Evolutionary conservation across 2,888 invertebrate species (phyloP), one percentile per base, ranked within the genome.

Genomic region (Lapara coniferarum): DNA sequence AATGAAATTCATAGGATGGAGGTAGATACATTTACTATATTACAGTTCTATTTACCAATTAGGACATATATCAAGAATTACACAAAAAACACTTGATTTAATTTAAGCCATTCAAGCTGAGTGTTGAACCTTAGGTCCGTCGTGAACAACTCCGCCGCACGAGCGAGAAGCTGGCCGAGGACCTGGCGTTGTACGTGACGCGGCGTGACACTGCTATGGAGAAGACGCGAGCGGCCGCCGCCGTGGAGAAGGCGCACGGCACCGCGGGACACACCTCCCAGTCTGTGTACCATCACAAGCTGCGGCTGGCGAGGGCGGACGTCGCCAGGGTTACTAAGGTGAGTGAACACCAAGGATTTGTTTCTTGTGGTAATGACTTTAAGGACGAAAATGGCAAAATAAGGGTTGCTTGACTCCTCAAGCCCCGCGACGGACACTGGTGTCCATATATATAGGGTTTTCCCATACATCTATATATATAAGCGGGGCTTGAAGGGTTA

Each of bases 1-100:
- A 94, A 93, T 55, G 97, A 98, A 92, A 97, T 98, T 80, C 97
- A 97, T 78, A 95, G 96, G 76, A 97, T 97, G 97, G 95, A 96
- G 88, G 97, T 97, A 84, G 90, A 72, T 51, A 46, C 12, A 57
- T 25, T 4, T 57, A 13, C 8, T 57, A 7, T 19, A 3, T 8
- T 66, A 16, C 10, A 52, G 2, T 51, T 1, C 12, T 4, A 51
- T 37, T 25, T 25, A 25, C 25, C 25, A 25, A 25, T 25, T 25
- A 25, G 25, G 25, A 25, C 25, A 2, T 25, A 25, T 25, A 25
- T 25, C 25, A 25, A 25, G 2, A 25, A 25, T 25, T 25, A 25
- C 25, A 25, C 25, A 25, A 25, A 25, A 25, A 25, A 2, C 1
- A 1, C 25, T 25, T 25, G 25, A 25, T 25, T 25, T 25, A 25